These are phyloP conservation scores for Macrochelys suwanniensis DNA, from an alignment of 2,797 vertebrate genomes.

Conservation along the genomic window DNA sequence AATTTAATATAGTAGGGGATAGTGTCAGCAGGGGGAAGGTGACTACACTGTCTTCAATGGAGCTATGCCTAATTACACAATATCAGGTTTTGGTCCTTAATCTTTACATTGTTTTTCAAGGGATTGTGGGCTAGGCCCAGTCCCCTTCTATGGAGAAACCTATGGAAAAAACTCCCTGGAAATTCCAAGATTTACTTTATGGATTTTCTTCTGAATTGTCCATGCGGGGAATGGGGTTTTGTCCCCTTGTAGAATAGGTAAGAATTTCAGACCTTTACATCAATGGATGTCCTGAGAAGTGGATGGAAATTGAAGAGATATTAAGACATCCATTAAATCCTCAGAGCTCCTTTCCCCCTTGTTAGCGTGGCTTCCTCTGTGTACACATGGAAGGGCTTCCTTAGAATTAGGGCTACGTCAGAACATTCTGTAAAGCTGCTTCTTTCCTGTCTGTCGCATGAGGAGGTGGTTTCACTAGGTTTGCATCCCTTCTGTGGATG, in stretches of 20 bases:
- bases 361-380: neutral
- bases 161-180: neutral
- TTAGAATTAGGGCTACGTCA: neutral
- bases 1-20: neutral
- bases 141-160: neutral
- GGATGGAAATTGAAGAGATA: neutral
- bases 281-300: neutral
- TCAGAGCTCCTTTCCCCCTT: neutral
- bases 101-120: neutral
- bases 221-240: neutral
- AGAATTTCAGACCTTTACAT: neutral
- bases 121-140: neutral
- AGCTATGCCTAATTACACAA: neutral
- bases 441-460: neutral
- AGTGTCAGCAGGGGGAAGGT: neutral
- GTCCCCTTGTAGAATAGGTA: neutral
- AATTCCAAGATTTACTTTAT: neutral
- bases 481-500: neutral
- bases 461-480: neutral
- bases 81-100: neutral
- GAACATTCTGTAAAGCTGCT: neutral
- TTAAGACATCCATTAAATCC: neutral
- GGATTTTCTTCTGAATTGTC: neutral
- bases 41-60: fast-evolving
- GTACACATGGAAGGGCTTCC: neutral